Evolutionary conservation across 2,797 vertebrate genomes (phyloP), one percentile per base, ranked within the genome.

Genomic region (Acanthurus lineatus): DNA sequence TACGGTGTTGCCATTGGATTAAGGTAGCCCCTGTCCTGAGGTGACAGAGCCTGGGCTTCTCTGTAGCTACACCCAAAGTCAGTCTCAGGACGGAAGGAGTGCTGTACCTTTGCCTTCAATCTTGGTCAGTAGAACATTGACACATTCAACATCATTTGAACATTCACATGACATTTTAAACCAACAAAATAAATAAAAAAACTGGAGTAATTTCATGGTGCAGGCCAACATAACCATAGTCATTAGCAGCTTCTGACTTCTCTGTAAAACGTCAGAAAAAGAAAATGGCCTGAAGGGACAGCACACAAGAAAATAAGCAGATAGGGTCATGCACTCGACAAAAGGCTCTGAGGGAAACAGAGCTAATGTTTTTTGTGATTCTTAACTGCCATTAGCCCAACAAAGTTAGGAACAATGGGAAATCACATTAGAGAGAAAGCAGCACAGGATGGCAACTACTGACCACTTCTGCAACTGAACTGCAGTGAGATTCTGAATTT

Each of bases 1-100:
- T 96, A 96, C 82, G 4, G 72, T 56, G 76, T 75, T 63, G 92
- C 90, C 87, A 28, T 59, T 75, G 76, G 89, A 83, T 70, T 76
- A 90, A 87, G 90, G 82, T 89, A 89, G 80, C 90, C 93, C 88
- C 88, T 67, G 73, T 80, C 83, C 75, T 38, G 69, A 65, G 28
- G 69, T 28, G 77, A 94, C 89, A 42, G 88, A 92, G 89, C 69
- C 82, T 84, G 89, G 88, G 95, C 93, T 97, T 96, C 95, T 96
- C 96, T 96, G 96, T 96, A 97, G 89, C 94, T 90, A 96, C 96
- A 92, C 95, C 95, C 94, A 92, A 89, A 79, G 57, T 91, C 93
- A 1, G 47, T 0, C 90, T 86, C 88, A 79, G 78, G 84, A 84
- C 84, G 81, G 73, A 82, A 80, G 0, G 78, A 80, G 78, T 60